phyloP scores from a whole-genome alignment of 2,888 invertebrate species.

The Eristalis pertinax region DNA sequence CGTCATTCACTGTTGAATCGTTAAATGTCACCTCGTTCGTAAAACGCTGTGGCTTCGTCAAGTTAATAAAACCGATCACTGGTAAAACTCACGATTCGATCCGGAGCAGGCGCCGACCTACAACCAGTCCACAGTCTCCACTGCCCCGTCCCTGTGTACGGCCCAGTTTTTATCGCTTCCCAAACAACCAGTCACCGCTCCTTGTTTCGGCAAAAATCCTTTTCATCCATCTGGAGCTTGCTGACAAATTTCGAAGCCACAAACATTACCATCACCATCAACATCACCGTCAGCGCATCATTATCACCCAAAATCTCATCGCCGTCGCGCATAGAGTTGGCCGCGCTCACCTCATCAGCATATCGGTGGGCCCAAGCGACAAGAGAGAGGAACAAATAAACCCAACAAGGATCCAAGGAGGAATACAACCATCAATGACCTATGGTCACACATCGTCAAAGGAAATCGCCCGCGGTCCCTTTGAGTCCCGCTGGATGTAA shows the following conservation, averaged over 20 bases:
- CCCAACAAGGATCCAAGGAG: slow-evolving; percentile 57
- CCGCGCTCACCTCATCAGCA: slow-evolving; percentile 62
- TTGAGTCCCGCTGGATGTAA: slow-evolving; percentile 64
- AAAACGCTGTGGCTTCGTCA: slow-evolving; percentile 36
- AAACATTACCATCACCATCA: slow-evolving; percentile 64
- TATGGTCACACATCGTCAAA: slow-evolving; percentile 72
- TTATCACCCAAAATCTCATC: slow-evolving; percentile 65
- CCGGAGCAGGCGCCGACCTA: slow-evolving; percentile 49
- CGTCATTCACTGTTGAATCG: slow-evolving; percentile 54
- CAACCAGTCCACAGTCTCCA: not conserved
- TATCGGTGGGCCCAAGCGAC: slow-evolving; percentile 31
- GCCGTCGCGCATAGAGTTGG: slow-evolving; percentile 43
- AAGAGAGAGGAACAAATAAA: slow-evolving; percentile 45
- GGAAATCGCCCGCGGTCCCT: slow-evolving; percentile 69
- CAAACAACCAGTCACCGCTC: slow-evolving; percentile 13
- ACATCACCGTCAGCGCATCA: slow-evolving; percentile 47
- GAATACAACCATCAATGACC: slow-evolving; percentile 68
- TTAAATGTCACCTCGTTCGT: slow-evolving; percentile 66
- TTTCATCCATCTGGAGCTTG: slow-evolving; percentile 51
- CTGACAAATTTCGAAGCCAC: slow-evolving; percentile 66
- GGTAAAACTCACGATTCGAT: slow-evolving; percentile 35
- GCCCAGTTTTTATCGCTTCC: slow-evolving; percentile 54
- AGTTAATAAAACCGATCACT: slow-evolving; percentile 42
- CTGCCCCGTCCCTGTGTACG: too few species aligned
- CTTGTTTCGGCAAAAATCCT: slow-evolving; percentile 41